Evolutionary conservation across 2,888 invertebrate species (phyloP), one percentile per base, ranked within the genome.

Genomic region (Opisthograptis luteolata): DNA sequence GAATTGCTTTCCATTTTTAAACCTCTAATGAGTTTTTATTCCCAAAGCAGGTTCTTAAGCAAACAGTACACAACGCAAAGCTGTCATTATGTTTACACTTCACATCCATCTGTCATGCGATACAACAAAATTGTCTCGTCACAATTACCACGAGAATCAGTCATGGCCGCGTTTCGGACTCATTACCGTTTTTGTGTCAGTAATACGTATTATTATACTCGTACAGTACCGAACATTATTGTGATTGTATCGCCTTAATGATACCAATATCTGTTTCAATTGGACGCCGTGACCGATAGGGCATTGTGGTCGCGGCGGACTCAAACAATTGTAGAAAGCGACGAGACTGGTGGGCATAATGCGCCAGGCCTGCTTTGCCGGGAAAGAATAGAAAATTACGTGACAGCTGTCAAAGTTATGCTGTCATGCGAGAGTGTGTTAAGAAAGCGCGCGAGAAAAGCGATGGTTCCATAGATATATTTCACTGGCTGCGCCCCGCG

Each of bases 201-300:
- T 54, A 55, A 61, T 58, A 48, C 40, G 54, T 61, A 48, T 58
- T 35, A 61, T 58, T 61, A n/a, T n/a, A n/a, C n/a, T n/a, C n/a
- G n/a, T n/a, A 58, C 55, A 32, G 34, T 15, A 12, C 34, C 50
- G 55, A n/a, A 70, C 68, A 74, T 72, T 73, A 76, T 66, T 55
- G 65, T 73, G 67, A 71, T 71, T 66, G 63, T 64, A 62, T 51
- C 55, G 20, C 40, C 17, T 49, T 70, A 66, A 68, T 64, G 66
- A 58, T 73, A 68, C 66, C 74, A 70, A 71, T 77, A 76, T 79
- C 74, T 70, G 64, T 76, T 79, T 68, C 73, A 73, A 76, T 76
- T 73, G 74, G 68, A 60, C 60, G 63, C 66, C 61, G 61, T 55
- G 53, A 57, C 66, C 64, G 62, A 64, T 62, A 49, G 58, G 37